Percentiles rank a stretch among this genome's conserved stretches.
Conservation (phyloP, 2,797 vertebrate genomes). For the Chelmon rostratus region DNA sequence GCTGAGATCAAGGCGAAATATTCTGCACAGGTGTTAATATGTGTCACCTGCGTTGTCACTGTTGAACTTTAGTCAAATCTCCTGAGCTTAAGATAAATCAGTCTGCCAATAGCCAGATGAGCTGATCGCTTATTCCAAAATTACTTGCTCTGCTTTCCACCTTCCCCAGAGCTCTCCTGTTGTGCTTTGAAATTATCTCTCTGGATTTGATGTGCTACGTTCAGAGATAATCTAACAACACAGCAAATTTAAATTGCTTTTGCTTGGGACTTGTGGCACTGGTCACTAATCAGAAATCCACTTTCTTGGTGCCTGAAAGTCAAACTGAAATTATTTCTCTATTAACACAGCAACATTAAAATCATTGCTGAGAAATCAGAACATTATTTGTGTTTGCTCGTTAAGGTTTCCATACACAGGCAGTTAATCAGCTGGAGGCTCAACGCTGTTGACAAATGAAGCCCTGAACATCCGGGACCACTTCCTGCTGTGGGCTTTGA, state of each 20-base stretch:
- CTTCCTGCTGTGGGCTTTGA: background rate
- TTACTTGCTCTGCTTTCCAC: constrained; percentile 33
- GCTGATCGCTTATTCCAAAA: constrained; percentile 53
- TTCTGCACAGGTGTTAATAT: constrained; percentile 56
- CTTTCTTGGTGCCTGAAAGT: constrained; percentile 12
- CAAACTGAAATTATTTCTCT: constrained; percentile 3
- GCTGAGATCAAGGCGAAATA: constrained; percentile 56
- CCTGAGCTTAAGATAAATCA: constrained; percentile 50
- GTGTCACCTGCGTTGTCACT: constrained; percentile 52
- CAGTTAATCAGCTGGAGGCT: too few relatives aligned
- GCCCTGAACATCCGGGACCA: background rate
- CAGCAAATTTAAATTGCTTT: constrained; percentile 36
- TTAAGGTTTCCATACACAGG: background rate
- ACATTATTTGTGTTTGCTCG: background rate
- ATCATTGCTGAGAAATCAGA: background rate
- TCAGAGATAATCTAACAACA: constrained; percentile 39
- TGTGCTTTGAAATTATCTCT: constrained; percentile 51
- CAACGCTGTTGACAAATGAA: background rate
- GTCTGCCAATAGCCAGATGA: constrained; percentile 52
- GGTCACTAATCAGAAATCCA: constrained; percentile 41
- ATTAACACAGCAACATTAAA: background rate
- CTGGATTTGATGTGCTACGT: constrained; percentile 31
- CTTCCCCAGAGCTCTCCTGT: constrained; percentile 44
- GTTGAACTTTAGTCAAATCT: constrained; percentile 47
- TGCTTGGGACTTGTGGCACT: constrained; percentile 24